Percentiles rank a stretch among this genome's conserved stretches.
phyloP scores from a whole-genome alignment of 2,888 invertebrate species.

The Zhengitettix transpicula region DNA sequence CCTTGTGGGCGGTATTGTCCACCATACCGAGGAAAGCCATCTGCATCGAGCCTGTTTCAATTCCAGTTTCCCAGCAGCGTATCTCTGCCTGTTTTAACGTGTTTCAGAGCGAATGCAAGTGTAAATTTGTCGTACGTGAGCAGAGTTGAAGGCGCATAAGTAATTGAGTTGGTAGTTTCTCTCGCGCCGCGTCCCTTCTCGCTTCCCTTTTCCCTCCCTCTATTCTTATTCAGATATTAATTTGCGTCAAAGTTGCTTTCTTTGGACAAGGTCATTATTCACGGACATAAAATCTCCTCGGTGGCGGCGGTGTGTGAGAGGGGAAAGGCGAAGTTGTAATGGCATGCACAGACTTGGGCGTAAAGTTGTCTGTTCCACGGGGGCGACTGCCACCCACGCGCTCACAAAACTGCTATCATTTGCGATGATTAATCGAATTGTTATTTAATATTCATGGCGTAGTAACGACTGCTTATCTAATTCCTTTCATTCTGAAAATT shows the following conservation, averaged over 20 bases:
- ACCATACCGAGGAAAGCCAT: too few relatives aligned
- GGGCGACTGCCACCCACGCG: background rate
- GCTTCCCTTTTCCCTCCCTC: background rate
- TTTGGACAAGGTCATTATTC: slow-evolving; percentile 4
- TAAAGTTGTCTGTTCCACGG: background rate
- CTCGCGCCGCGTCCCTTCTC: background rate
- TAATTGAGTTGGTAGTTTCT: background rate
- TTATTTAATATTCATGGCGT: slow-evolving; percentile 7
- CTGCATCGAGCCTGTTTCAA: too few relatives aligned
- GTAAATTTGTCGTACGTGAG: too few relatives aligned
- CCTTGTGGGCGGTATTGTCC: too few relatives aligned
- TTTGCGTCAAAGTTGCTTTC: slow-evolving; percentile 2
- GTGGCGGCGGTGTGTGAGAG: background rate
- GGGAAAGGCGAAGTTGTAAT: background rate
- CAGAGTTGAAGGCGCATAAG: too few relatives aligned
- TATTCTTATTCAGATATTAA: slow-evolving; percentile 6
- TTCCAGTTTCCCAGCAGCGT: too few relatives aligned
- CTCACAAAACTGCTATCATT: background rate
- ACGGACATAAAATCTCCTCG: background rate
- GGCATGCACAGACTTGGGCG: background rate
- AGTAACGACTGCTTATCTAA: slow-evolving; percentile 7
- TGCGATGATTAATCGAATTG: slow-evolving; percentile 7
- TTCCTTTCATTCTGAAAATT: slow-evolving; percentile 3
- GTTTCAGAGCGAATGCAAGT: too few relatives aligned
- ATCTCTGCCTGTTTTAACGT: too few relatives aligned